A percentile compares a stretch with the other conserved stretches of the same genome.
Conservation (phyloP, 2,113 vertebrate genomes). For the Oryzias melastigma region DNA sequence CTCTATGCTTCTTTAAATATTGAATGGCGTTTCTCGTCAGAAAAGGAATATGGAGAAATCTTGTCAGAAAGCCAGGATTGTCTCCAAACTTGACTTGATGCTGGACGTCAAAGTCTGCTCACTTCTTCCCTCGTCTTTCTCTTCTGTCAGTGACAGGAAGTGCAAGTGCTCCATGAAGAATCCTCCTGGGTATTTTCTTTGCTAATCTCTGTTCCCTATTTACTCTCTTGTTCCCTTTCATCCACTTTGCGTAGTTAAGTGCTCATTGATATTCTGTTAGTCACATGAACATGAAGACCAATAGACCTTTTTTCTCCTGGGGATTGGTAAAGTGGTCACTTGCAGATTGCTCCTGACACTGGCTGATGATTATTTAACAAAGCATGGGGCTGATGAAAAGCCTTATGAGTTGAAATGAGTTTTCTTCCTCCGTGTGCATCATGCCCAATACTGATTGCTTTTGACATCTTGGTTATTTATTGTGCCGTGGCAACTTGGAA, state of each 20-base stretch:
- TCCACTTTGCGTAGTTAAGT: conserved; percentile 45
- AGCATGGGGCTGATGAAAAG: conserved; percentile 60
- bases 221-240: conserved; percentile 47
- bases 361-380: conserved; percentile 71
- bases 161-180: conserved; percentile 36
- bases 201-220: conserved; percentile 45
- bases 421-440: conserved; percentile 23
- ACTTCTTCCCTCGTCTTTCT: conserved; percentile 55
- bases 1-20: too few species aligned
- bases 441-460: conserved; percentile 54
- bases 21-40: too few species aligned
- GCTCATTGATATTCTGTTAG: conserved; percentile 70
- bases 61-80: conserved; percentile 69
- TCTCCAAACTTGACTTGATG: conserved; percentile 63
- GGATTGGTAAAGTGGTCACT: conserved; percentile 50
- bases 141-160: conserved; percentile 40
- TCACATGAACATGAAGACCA: conserved; percentile 53
- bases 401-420: conserved; percentile 54
- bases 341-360: conserved; percentile 62
- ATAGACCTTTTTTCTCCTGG: conserved; percentile 52
- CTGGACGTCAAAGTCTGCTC: conserved; percentile 63
- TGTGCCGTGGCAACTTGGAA: conserved; percentile 34
- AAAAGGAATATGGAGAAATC: background rate
- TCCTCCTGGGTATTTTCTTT: conserved; percentile 40
- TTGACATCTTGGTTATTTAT: conserved; percentile 64